These are phyloP conservation scores for Stichodactyla mertensii DNA, from an alignment of 64 coral and sea anemone species.

Conservation along the genomic window DNA sequence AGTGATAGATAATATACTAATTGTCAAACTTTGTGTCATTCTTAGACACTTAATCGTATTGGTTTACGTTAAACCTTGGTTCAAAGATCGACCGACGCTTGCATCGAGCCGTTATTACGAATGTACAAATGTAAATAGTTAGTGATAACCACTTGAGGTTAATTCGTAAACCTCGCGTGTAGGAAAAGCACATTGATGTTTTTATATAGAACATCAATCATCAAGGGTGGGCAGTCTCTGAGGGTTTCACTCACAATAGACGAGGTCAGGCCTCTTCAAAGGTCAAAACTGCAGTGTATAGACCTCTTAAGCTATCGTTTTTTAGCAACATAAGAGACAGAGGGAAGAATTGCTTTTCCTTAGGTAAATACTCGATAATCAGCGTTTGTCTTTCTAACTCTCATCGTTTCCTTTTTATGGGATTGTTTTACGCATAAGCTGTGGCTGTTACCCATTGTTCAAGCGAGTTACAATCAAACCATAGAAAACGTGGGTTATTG, in stretches of 20 bases:
- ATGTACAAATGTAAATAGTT: neutral
- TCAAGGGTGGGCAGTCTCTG: neutral
- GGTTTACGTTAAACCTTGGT: slow-evolving; percentile 2
- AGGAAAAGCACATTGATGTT: neutral
- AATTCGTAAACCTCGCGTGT: neutral
- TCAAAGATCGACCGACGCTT: neutral
- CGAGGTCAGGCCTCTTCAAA: neutral
- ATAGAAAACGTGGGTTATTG: slow-evolving; percentile 15
- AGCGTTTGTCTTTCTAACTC: neutral
- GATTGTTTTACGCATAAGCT: neutral
- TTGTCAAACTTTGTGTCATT: neutral
- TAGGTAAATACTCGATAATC: neutral
- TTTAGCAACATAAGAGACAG: neutral
- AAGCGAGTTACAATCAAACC: neutral
- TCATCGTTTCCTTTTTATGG: neutral
- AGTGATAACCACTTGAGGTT: neutral
- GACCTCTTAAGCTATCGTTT: neutral
- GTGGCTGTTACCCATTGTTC: neutral
- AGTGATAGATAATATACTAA: neutral
- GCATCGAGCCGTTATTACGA: neutral
- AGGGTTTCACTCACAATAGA: neutral
- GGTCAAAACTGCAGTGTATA: neutral
- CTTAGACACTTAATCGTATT: neutral
- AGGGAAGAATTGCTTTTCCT: neutral
- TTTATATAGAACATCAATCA: neutral